These are phyloP conservation scores for Limnephilus lunatus DNA, from an alignment of 2,888 invertebrate genomes.

Conservation along the genomic window DNA sequence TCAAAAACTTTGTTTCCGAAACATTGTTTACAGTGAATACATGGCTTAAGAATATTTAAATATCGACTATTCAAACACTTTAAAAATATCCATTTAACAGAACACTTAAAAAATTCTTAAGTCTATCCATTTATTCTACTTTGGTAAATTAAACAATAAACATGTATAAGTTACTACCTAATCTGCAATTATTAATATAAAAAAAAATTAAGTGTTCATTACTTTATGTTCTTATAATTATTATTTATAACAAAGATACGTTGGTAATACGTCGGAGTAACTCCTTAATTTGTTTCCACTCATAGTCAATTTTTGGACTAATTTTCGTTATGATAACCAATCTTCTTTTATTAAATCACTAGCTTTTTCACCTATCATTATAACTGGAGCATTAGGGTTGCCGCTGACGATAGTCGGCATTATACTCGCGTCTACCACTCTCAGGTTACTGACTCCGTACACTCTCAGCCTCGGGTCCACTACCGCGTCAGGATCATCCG, in stretches of 20 bases:
- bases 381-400: conserved; percentile 92
- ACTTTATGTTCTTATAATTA: neutral
- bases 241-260: neutral
- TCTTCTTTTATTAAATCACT: conserved; percentile 93
- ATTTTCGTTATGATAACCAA: conserved; percentile 79
- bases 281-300: conserved; percentile 2
- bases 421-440: conserved; percentile 90
- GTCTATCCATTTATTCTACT: neutral
- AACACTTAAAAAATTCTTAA: neutral
- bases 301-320: neutral
- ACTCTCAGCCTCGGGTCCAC: conserved; percentile 88
- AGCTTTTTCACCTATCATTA: conserved; percentile 94
- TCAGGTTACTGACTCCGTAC: conserved; percentile 85
- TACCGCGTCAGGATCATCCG: conserved; percentile 85
- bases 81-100: neutral
- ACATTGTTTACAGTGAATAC: too few relatives aligned
- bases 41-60: neutral
- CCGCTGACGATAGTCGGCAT: conserved; percentile 94
- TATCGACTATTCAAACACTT: neutral
- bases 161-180: neutral
- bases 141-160: neutral
- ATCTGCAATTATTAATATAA: neutral
- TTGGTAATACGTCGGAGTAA: conserved; percentile 12
- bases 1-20: too few relatives aligned
- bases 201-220: neutral